Evolutionary conservation across 2,888 invertebrate species (phyloP).

Genomic region (Ormyrus nitidulus): DNA sequence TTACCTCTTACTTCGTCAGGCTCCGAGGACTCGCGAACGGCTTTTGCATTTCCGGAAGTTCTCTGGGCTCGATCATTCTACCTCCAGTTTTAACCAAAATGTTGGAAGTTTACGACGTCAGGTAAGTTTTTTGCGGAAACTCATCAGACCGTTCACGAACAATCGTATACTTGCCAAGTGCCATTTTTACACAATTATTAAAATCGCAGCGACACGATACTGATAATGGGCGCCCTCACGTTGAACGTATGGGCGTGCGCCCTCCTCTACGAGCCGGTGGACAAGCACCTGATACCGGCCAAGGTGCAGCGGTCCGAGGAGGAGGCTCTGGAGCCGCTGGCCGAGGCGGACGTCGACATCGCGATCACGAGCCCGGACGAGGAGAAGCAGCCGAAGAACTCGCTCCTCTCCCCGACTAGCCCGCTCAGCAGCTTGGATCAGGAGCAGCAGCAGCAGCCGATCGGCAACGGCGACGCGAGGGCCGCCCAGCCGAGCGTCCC

Average conservation of each 20-base stretch:
- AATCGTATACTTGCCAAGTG: too few species aligned
- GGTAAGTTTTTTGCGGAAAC: constrained; percentile 74
- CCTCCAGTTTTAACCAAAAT: constrained; percentile 86
- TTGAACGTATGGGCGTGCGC: constrained; percentile 91
- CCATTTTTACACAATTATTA: too few species aligned
- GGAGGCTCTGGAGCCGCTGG: constrained; percentile 44
- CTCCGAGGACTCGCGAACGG: constrained; percentile 90
- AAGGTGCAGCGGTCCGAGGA: constrained; percentile 15
- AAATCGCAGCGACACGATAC: constrained; percentile 83
- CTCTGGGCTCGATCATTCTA: constrained; percentile 89
- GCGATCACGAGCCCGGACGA: constrained; percentile 66
- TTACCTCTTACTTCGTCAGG: constrained; percentile 89
- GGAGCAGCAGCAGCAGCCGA: not conserved
- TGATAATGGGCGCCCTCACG: constrained; percentile 88
- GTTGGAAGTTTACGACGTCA: constrained; percentile 85
- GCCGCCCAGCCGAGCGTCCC: constrained; percentile 68
- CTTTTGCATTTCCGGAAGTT: constrained; percentile 91
- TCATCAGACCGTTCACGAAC: too few species aligned
- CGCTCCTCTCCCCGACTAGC: constrained; percentile 54
- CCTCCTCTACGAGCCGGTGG: constrained; percentile 89
- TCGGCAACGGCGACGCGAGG: constrained; percentile 39
- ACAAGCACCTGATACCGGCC: constrained; percentile 82
- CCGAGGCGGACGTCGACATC: constrained; percentile 60
- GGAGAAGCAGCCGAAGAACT: constrained; percentile 63
- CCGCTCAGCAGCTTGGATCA: constrained; percentile 11